phyloP scores from a whole-genome alignment of 92 coral and sea anemone species.

The Montipora capitata region DNA sequence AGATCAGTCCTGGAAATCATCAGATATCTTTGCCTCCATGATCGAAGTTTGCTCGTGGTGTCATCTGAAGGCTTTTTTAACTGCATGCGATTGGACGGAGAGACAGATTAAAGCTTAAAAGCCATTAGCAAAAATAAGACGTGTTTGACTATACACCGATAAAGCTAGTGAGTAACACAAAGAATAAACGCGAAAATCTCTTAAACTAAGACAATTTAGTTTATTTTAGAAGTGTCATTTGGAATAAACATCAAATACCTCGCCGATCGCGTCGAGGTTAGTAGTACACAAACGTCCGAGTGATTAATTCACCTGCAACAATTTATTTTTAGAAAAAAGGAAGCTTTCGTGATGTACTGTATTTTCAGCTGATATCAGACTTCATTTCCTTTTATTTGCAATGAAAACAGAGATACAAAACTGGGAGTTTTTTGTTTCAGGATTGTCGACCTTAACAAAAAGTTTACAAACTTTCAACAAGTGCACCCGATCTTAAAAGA shows the following conservation, averaged over 20 bases:
- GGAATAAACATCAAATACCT: too few species aligned
- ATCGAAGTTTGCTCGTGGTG: constrained; percentile 16
- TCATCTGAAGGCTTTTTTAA: constrained; percentile 16
- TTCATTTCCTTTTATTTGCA: constrained; percentile 19
- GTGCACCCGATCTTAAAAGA: constrained; percentile 17
- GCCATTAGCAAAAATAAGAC: constrained; percentile 47
- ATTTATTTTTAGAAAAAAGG: background rate
- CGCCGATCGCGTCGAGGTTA: too few species aligned
- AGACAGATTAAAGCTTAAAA: constrained; percentile 46
- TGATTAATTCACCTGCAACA: too few species aligned
- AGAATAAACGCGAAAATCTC: too few species aligned
- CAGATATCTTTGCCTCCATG: background rate
- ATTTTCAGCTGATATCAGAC: background rate
- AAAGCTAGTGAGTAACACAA: constrained; percentile 4
- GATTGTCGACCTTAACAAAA: constrained; percentile 20
- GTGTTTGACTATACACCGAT: constrained; percentile 32
- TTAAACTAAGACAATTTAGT: background rate
- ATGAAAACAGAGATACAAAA: constrained; percentile 40
- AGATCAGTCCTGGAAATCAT: background rate
- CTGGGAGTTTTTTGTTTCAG: constrained; percentile 40
- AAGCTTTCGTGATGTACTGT: constrained; percentile 23
- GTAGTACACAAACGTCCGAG: too few species aligned
- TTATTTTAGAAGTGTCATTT: too few species aligned
- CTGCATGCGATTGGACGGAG: constrained; percentile 35
- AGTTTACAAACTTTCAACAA: constrained; percentile 32